These are phyloP conservation scores for Phyto melanocephala DNA, from an alignment of 2,888 invertebrate genomes.

Conservation along the genomic window DNA sequence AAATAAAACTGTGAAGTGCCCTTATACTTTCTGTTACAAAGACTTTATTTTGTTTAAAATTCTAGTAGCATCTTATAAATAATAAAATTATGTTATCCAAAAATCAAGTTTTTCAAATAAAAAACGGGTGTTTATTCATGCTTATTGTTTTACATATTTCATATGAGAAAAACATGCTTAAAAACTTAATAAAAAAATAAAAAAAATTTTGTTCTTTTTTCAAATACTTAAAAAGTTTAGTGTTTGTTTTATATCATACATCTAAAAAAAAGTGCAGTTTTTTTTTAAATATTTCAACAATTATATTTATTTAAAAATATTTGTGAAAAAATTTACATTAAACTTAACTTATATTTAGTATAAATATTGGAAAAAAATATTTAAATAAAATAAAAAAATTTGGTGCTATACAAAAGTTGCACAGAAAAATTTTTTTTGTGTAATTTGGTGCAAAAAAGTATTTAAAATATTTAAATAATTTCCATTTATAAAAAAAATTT, in stretches of 20 bases:
- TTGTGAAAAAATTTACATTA: constrained; percentile 41
- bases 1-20: not conserved
- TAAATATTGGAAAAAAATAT: constrained; percentile 7
- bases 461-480: constrained; percentile 13
- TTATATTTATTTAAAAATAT: constrained; percentile 31
- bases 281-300: constrained; percentile 28
- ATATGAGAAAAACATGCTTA: constrained; percentile 30
- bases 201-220: not conserved
- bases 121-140: constrained; percentile 52
- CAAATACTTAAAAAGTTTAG: not conserved
- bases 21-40: too few relatives aligned
- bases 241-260: constrained; percentile 25
- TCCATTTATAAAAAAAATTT: constrained; percentile 21
- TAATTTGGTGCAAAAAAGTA: constrained; percentile 26
- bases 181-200: not conserved
- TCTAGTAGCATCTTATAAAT: too few relatives aligned
- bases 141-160: constrained; percentile 38
- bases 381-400: constrained; percentile 22
- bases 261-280: constrained; percentile 37
- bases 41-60: too few relatives aligned
- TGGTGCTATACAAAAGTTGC: constrained; percentile 60
- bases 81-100: too few relatives aligned
- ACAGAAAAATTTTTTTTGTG: constrained; percentile 34
- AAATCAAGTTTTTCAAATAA: too few relatives aligned
- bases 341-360: constrained; percentile 30